phyloP scores from a whole-genome alignment of 1,140 invertebrate genomes.

The Sinella curviseta region DNA sequence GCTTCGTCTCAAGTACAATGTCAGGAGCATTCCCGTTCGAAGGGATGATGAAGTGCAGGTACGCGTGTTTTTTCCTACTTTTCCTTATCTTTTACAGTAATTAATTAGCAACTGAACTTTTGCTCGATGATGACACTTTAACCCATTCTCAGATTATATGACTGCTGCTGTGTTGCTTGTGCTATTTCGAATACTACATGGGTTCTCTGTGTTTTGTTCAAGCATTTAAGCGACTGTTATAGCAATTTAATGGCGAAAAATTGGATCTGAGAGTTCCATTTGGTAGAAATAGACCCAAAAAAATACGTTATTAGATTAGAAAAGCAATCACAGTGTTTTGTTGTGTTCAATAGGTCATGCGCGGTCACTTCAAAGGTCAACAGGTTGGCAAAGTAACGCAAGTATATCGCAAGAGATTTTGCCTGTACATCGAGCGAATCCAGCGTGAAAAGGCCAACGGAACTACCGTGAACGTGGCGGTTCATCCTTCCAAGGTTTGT shows the following conservation, averaged over 20 bases:
- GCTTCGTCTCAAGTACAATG: constrained; percentile 94
- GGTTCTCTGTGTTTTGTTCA: constrained; percentile 37
- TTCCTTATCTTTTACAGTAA: constrained; percentile 32
- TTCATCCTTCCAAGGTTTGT: constrained; percentile 92
- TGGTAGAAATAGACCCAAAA: too few species aligned
- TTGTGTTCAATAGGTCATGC: constrained; percentile 70
- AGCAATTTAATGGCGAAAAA: constrained; percentile 58
- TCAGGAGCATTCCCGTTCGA: constrained; percentile 94
- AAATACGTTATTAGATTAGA: too few species aligned
- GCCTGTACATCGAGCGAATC: constrained; percentile 97
- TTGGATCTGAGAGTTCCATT: constrained; percentile 59
- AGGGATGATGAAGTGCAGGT: constrained; percentile 99
- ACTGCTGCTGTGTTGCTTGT: constrained; percentile 33
- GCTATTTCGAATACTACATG: background rate
- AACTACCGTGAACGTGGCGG: constrained; percentile 95
- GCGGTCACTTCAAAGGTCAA: constrained; percentile 98
- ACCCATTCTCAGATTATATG: constrained; percentile 49
- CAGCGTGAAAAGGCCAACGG: constrained; percentile 98
- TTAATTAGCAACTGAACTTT: background rate
- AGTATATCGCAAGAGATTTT: constrained; percentile 98
- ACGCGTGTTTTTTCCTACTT: constrained; percentile 41
- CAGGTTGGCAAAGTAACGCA: constrained; percentile 98
- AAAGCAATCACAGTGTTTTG: background rate
- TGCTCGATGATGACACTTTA: constrained; percentile 44
- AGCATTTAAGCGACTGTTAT: constrained; percentile 40